Evolutionary conservation across 2,797 vertebrate species (phyloP).

Genomic region (Taeniopygia guttata): DNA sequence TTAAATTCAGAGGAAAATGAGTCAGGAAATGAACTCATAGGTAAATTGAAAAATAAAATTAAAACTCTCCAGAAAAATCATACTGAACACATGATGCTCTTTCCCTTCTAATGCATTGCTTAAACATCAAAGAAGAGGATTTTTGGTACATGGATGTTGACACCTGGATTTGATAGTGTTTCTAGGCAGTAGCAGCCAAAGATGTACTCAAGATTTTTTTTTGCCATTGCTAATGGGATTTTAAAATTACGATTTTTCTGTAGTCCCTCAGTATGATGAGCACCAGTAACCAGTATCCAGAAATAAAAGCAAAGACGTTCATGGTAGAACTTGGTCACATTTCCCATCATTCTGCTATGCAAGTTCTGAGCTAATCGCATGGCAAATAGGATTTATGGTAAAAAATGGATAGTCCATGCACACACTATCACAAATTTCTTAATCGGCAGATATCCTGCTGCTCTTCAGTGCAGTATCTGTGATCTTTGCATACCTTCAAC

Average conservation of each 20-base stretch:
- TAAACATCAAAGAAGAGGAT: not conserved
- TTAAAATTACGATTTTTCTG: not conserved
- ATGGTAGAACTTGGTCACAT: not conserved
- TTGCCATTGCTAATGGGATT: not conserved
- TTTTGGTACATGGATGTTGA: not conserved
- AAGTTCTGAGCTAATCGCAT: slow-evolving; percentile 8
- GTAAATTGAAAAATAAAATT: not conserved
- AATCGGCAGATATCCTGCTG: not conserved
- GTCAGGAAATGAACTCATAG: slow-evolving; percentile 32
- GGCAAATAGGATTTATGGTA: slow-evolving; percentile 12
- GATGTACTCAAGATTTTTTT: not conserved
- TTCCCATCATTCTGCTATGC: not conserved
- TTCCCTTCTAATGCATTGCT: not conserved
- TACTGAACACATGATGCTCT: not conserved
- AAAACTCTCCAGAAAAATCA: not conserved
- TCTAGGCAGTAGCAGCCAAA: not conserved
- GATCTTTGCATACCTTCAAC: not conserved
- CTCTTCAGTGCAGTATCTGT: not conserved
- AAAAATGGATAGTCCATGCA: not conserved
- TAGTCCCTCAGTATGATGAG: not conserved
- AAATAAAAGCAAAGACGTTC: slow-evolving; percentile 20
- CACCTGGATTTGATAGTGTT: not conserved
- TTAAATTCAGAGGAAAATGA: not conserved
- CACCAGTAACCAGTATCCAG: not conserved
- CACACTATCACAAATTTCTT: not conserved